These are phyloP conservation scores for Tiliqua scincoides DNA, from an alignment of 2,113 vertebrate genomes.

Conservation along the genomic window DNA sequence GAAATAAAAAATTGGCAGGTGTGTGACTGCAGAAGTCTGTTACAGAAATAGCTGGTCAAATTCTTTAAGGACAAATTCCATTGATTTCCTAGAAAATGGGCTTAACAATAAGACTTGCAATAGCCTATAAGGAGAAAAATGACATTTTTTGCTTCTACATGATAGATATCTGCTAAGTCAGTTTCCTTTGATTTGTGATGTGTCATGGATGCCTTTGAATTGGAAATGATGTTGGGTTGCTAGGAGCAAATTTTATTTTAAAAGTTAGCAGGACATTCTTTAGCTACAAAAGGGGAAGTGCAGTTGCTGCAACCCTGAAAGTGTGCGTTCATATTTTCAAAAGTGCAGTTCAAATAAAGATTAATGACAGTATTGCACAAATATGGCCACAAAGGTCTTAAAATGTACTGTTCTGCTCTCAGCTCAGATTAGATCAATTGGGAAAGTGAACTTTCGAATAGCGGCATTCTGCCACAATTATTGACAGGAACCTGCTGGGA, in stretches of 20 bases:
- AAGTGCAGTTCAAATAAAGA: background rate
- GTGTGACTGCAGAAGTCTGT: background rate
- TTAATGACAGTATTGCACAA: background rate
- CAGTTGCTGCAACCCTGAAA: background rate
- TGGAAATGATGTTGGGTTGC: rapidly evolving
- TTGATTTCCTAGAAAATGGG: background rate
- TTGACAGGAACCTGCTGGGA: slow-evolving; percentile 37
- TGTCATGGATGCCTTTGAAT: background rate
- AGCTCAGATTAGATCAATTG: background rate
- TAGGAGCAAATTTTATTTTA: rapidly evolving
- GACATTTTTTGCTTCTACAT: background rate
- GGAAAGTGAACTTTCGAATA: slow-evolving; percentile 36
- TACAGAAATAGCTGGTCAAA: background rate
- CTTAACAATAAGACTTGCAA: rapidly evolving
- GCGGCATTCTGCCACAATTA: slow-evolving; percentile 40
- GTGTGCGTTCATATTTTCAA: slow-evolving; percentile 14
- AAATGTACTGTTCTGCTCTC: background rate
- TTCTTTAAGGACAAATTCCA: background rate
- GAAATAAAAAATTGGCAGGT: background rate
- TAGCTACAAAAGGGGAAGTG: background rate
- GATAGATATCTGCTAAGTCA: background rate
- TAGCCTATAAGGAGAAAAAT: background rate
- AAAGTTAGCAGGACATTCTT: rapidly evolving
- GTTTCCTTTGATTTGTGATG: background rate
- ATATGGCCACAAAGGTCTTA: background rate